Evolutionary conservation across 2,113 vertebrate species (phyloP).

Genomic region (Telmatochromis brachygnathus): DNA sequence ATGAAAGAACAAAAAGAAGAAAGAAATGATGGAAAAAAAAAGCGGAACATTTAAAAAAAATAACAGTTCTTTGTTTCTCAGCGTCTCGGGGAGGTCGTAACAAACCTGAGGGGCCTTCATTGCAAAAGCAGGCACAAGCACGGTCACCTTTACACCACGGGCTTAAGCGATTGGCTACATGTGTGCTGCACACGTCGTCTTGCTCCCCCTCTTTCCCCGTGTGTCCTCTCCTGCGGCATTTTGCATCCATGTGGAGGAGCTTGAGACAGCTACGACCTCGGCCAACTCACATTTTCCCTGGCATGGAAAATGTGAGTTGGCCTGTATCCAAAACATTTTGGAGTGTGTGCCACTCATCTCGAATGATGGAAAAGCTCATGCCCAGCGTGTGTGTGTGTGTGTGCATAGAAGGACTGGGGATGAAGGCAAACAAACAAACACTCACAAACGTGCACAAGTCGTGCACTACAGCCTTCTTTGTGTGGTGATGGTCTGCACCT

Average conservation of each 20-base stretch:
- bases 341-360: background rate
- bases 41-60: accelerated
- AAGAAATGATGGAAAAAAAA: background rate
- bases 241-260: slow-evolving; percentile 28
- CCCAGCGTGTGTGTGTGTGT: background rate
- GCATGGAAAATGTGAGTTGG: slow-evolving; percentile 5
- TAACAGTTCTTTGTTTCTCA: background rate
- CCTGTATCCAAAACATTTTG: slow-evolving; percentile 17
- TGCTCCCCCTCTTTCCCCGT: background rate
- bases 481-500: slow-evolving; percentile 5
- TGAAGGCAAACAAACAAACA: background rate
- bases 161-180: background rate
- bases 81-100: background rate
- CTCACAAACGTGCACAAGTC: background rate
- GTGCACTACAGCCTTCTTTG: background rate
- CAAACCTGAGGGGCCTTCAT: background rate
- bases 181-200: background rate
- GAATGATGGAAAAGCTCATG: slow-evolving; percentile 5
- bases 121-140: background rate
- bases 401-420: background rate
- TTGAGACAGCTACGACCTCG: background rate
- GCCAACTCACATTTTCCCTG: background rate
- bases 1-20: background rate
- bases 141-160: background rate
- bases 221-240: slow-evolving; percentile 42